Base-by-base conservation (phyloP, 2,797 vertebrate genomes). In the Oryzias sinensis region DNA sequence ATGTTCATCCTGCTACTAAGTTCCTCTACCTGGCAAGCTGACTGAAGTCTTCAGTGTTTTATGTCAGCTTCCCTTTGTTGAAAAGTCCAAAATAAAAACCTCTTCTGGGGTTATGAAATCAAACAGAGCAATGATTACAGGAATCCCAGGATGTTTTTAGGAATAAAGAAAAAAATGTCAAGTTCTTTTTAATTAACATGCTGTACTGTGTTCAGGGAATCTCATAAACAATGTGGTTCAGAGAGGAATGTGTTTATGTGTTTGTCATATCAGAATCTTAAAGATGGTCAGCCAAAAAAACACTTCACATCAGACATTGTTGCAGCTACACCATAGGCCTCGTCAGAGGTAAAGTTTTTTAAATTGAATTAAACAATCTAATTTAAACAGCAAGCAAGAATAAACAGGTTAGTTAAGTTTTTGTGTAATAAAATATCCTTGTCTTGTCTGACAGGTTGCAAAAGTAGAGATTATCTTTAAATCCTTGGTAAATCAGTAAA, bases 131-230 rank as follows among this genome's bases (percentile, higher is more conserved):
- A 69, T 18, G 51, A 66, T 22, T 76, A 74, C 52, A 70, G 64
- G 71, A 64, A 24, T 58, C 61, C 48, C 62, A 68, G 45, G 41
- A 58, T 65, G 51, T 66, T 45, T 22, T 22, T 22, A 2, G 20
- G 20, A 2, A 54, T 68, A 13, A 57, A 67, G 44, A 46, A 24
- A 64, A 49, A 42, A 63, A 53, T 69, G 49, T 50, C 29, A 57
- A 74, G 64, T 68, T 70, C 41, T 49, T 74, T 74, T 80, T 79
- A 81, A 77, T 71, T 77, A 64, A 78, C 68, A 63, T 70, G 62
- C 68, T 64, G 71, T 53, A 40, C 4, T 60, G 64, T 57, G 59
- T 29, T 61, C 25, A 22, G 44, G 45, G 14, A 68, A 40, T 14
- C 49, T 62, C 52, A 58, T 72, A 64, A 59, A 51, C 70, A 49